These are phyloP conservation scores for Pelobates cultripes DNA, from an alignment of 2,797 vertebrate genomes.

Conservation along the genomic window DNA sequence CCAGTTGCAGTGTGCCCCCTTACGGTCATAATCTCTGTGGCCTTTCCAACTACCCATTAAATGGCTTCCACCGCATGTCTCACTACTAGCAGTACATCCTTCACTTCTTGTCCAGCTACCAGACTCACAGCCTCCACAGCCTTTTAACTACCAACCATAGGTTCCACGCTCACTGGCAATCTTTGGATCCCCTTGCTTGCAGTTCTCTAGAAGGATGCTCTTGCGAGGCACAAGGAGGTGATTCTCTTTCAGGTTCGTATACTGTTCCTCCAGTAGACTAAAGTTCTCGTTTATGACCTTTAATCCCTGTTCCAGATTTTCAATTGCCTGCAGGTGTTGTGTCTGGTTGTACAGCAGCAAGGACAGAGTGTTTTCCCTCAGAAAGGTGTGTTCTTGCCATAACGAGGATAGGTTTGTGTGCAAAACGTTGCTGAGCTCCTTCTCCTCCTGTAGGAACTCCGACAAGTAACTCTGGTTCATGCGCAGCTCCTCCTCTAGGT, in stretches of 20 bases:
- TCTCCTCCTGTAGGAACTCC: not conserved
- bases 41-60: no score
- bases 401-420: slow-evolving; percentile 14
- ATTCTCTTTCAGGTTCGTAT: not conserved
- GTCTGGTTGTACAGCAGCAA: not conserved
- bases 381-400: not conserved
- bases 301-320: not conserved
- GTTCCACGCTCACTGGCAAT: not conserved
- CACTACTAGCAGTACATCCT: no score
- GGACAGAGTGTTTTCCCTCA: not conserved
- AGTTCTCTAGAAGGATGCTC: slow-evolving; percentile 16
- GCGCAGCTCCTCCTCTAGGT: not conserved
- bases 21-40: no score
- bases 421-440: not conserved
- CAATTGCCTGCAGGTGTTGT: not conserved
- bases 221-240: slow-evolving; percentile 2
- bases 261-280: not conserved
- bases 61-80: no score
- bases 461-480: slow-evolving; percentile 4
- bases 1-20: no score
- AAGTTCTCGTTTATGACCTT: slow-evolving; percentile 1
- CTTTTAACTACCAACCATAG: no score
- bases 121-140: no score
- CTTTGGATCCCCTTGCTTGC: not conserved
- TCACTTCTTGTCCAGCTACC: no score